Evolutionary conservation across 2,797 vertebrate genomes (phyloP).

Genomic region (Sebastes cheni): DNA sequence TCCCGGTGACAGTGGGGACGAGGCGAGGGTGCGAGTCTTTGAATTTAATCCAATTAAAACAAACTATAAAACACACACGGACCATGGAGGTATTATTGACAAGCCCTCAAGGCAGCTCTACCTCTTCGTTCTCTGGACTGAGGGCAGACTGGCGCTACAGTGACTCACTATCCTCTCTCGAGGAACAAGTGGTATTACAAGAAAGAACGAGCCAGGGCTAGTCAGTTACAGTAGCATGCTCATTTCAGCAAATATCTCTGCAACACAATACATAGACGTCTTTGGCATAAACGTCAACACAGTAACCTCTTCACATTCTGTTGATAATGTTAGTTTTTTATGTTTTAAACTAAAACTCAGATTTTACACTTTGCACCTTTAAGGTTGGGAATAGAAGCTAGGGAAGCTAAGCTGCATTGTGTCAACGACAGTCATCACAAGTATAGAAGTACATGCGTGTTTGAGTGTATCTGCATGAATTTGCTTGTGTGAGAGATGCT

Average conservation of each 20-base stretch:
- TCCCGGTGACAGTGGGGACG: neutral
- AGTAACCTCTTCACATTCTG: neutral
- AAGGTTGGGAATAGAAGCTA: neutral
- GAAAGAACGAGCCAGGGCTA: neutral
- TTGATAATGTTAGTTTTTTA: neutral
- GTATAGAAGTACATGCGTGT: neutral
- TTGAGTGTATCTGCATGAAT: neutral
- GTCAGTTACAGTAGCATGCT: neutral
- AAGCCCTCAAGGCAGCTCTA: neutral
- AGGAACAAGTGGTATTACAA: neutral
- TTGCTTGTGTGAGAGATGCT: conserved; percentile 4
- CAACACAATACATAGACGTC: too few relatives aligned
- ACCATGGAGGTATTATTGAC: neutral
- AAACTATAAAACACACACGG: neutral
- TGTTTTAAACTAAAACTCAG: neutral
- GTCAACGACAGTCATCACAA: neutral
- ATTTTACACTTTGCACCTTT: neutral
- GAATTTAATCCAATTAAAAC: neutral
- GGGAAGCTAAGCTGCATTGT: neutral
- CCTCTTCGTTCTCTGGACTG: neutral
- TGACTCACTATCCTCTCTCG: neutral
- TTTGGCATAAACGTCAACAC: neutral
- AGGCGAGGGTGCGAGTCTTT: neutral
- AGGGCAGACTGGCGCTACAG: neutral
- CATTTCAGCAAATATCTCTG: too few relatives aligned